These are phyloP conservation scores for Panzeria rudis DNA, from an alignment of 2,888 invertebrate species.

Conservation along the genomic window DNA sequence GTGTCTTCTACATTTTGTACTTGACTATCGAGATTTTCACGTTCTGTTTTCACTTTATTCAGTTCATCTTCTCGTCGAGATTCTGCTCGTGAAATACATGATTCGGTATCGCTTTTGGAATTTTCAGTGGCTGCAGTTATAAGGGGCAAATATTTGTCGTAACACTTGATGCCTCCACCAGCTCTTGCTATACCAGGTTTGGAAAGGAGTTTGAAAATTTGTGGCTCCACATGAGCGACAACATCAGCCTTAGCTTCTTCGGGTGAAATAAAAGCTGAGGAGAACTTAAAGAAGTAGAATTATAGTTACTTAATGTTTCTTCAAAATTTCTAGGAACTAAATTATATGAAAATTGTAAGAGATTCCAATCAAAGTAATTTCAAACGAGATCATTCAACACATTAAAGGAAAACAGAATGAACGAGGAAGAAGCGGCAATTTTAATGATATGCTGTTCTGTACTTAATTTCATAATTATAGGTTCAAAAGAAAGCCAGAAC, in stretches of 20 bases:
- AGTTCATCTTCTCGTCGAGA: constrained; percentile 57
- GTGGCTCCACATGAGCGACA: constrained; percentile 63
- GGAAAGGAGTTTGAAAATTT: constrained; percentile 44
- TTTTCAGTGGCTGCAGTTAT: constrained; percentile 64
- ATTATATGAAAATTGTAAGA: too few species aligned
- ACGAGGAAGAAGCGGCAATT: too few species aligned
- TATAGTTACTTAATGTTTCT: neutral
- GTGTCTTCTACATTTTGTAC: constrained; percentile 62
- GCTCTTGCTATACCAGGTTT: constrained; percentile 44
- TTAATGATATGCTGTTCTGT: too few species aligned
- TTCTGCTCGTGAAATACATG: constrained; percentile 54
- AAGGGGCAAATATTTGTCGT: constrained; percentile 71
- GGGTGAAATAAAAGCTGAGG: constrained; percentile 27
- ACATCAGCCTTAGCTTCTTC: constrained; percentile 70
- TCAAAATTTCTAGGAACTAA: too few species aligned
- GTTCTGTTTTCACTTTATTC: constrained; percentile 57
- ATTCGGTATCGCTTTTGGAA: constrained; percentile 65
- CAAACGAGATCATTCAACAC: too few species aligned
- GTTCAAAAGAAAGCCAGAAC: too few species aligned
- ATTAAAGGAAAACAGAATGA: too few species aligned
- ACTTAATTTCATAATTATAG: too few species aligned
- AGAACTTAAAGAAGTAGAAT: constrained; percentile 19
- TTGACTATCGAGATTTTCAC: constrained; percentile 49
- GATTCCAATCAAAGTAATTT: too few species aligned
- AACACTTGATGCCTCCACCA: constrained; percentile 72